phyloP scores from a whole-genome alignment of 2,888 invertebrate species.

The Callyntrura guangdongensis region DNA sequence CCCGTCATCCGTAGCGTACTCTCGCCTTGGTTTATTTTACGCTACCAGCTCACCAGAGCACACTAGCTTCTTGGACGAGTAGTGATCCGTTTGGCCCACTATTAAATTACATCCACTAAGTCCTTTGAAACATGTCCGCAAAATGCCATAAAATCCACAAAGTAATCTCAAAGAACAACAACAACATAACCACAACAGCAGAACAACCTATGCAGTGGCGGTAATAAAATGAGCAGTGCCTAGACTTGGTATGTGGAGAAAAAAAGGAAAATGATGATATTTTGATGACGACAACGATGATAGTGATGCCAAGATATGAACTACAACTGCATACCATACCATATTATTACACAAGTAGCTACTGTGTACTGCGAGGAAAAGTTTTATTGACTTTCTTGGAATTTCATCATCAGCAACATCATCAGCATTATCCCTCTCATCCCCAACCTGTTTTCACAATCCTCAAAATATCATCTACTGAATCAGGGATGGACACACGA shows the following conservation, averaged over 20 bases:
- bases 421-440: neutral
- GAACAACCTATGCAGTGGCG: neutral
- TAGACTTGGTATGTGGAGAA: neutral
- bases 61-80: neutral
- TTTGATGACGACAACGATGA: neutral
- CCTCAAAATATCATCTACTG: slow-evolving; percentile 24
- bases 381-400: slow-evolving; percentile 62
- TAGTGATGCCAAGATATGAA: neutral
- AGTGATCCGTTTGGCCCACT: slow-evolving; percentile 1
- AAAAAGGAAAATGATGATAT: neutral
- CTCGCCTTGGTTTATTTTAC: neutral
- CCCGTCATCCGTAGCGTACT: neutral
- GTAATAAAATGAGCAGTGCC: neutral
- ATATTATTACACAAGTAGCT: neutral
- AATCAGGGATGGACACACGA: slow-evolving; percentile 41
- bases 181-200: neutral
- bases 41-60: neutral
- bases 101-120: slow-evolving; percentile 33
- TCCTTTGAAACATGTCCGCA: slow-evolving; percentile 11
- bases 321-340: neutral
- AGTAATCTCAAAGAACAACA: neutral
- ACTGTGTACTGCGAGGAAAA: neutral
- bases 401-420: slow-evolving; percentile 42
- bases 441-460: slow-evolving; percentile 30
- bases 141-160: slow-evolving; percentile 10